These are phyloP conservation scores for Capitulum mitella DNA, from an alignment of 2,888 invertebrate genomes.

Conservation along the genomic window DNA sequence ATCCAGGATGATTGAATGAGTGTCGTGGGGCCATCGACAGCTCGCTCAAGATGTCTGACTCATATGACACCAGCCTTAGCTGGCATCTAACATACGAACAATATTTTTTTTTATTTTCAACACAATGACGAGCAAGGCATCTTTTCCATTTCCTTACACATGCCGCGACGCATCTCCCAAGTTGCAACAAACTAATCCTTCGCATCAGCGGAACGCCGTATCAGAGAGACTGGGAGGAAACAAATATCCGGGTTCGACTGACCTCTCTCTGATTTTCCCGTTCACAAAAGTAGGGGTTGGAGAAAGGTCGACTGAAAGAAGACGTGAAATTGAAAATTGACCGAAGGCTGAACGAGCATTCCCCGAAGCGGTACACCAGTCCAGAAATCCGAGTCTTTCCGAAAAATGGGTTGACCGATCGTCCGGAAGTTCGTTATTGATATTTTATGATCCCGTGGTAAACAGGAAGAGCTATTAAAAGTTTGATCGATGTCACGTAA, in stretches of 20 bases:
- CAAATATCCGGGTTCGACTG: neutral
- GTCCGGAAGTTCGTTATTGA: neutral
- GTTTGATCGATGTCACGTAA: neutral
- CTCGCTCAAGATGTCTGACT: no score
- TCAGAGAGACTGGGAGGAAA: neutral
- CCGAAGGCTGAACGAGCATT: neutral
- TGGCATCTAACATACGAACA: no score
- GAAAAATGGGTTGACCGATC: neutral
- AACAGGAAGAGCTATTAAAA: neutral
- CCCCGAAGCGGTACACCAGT: neutral
- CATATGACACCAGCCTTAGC: no score
- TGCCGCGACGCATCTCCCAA: no score
- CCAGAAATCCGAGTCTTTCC: neutral
- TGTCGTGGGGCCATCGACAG: no score
- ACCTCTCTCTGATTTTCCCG: neutral
- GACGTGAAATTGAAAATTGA: neutral
- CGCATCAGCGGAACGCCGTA: neutral
- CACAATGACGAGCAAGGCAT: no score
- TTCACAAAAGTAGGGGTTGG: neutral
- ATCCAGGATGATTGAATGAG: no score
- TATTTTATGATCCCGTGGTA: neutral
- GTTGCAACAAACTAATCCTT: no score
- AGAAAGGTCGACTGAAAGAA: neutral
- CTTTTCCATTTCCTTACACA: no score
- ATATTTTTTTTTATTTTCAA: no score